Percentiles rank a stretch among this genome's conserved stretches.
Evolutionary conservation across 1,140 invertebrate species (phyloP).

Genomic region (Bombus superbus): DNA sequence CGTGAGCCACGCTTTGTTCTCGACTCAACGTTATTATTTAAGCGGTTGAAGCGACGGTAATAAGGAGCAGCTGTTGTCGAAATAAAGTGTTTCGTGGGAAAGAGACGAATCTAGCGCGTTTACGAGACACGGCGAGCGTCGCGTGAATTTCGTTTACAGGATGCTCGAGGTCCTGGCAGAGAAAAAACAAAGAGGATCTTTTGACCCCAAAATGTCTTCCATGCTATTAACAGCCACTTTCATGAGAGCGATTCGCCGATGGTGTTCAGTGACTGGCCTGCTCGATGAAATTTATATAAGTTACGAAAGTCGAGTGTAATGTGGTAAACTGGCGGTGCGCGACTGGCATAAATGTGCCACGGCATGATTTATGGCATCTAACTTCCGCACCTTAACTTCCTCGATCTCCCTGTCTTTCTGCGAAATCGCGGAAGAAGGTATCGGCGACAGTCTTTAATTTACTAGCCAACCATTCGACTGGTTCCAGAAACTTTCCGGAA

Average conservation of each 20-base stretch:
- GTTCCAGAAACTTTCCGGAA: neutral
- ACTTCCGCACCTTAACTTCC: conserved; percentile 48
- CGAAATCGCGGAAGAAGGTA: conserved; percentile 1
- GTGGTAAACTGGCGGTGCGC: conserved; percentile 72
- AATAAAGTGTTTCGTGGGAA: neutral
- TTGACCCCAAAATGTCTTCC: conserved; percentile 51
- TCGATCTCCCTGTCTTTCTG: neutral
- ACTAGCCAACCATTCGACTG: neutral
- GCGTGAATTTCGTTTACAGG: conserved; percentile 12
- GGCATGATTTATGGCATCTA: conserved; percentile 71
- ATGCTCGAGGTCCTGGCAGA: neutral
- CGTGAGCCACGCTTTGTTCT: neutral
- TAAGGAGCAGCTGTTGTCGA: conserved; percentile 25
- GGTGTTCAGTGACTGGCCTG: conserved; percentile 25
- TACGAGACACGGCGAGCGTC: neutral
- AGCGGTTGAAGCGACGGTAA: neutral
- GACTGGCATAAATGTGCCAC: conserved; percentile 74
- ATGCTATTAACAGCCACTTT: conserved; percentile 53
- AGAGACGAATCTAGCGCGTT: neutral
- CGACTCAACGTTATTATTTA: neutral
- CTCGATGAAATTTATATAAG: conserved; percentile 74
- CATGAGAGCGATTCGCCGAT: conserved; percentile 31
- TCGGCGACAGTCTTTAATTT: neutral
- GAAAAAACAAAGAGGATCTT: neutral
- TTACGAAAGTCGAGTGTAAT: conserved; percentile 74